Evolutionary conservation across 2,797 vertebrate genomes (phyloP), one percentile per base, ranked within the genome.

Genomic region (Psittacula echo): DNA sequence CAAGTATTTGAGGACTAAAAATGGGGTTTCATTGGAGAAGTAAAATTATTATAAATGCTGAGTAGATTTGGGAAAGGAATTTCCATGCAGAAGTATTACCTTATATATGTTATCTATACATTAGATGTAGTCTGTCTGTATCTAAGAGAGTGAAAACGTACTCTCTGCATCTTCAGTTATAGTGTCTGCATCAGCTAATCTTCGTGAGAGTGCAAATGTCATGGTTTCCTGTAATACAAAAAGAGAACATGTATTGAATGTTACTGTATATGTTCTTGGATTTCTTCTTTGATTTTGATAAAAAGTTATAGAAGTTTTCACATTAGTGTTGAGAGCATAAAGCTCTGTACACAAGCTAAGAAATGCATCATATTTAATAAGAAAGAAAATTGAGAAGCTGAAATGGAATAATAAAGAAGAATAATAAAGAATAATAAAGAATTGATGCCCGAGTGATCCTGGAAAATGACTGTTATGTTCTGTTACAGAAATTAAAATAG

Each of bases 311-410:
- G 45, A 61, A 75, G 18, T 65, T 74, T 88, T 88, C 56, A 66
- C 10, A 32, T 56, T 50, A 53, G 39, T 70, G 20, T 42, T 54
- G n/a, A 87, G 51, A 51, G 32, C 76, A 68, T 67, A 78, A 67
- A 94, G 76, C 70, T 44, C 62, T 85, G 26, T 12, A 79, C 19
- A 29, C n/a, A 54, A 72, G 21, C 34, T 83, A 79, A 73, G 34
- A 94, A 93, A 84, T 58, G 66, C 66, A 89, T 92, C 68, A 34
- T 66, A 75, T 20, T 26, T 90, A 91, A 83, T 87, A 70, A 95
- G 66, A 95, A n/a, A 88, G 94, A 72, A 95, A 95, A 93, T 74
- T 62, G 60, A 84, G 88, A 68, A 85, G 30, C 13, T 94, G 71
- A 94, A 87, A 89, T 0, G 2, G 56, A 87, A 71, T 80, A 83